Base-by-base conservation (phyloP, 2,113 vertebrate genomes). In the Phylloscopus trochilus region DNA sequence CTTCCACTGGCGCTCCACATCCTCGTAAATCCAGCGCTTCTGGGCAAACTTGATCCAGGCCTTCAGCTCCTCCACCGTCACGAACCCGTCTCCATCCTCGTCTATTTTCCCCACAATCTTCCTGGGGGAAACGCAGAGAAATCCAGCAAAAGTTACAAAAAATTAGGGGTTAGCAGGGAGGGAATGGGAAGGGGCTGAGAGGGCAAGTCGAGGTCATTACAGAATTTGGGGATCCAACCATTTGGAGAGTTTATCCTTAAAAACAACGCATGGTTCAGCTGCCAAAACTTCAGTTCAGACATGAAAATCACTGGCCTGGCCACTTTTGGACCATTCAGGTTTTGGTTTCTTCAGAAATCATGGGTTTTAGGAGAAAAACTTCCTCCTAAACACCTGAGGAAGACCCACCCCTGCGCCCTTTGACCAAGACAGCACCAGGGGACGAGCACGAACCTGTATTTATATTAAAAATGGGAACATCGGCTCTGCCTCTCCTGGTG, bases 1-100 rank as follows among this genome's bases (percentile, higher is more conserved):
- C 94, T 99, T 99, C 99, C 99, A 99, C 98, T 99, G 99, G 20
- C 99, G 98, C 88, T 99, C 99, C 93, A 99, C 99, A 26, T 99
- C 99, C 94, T 99, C 99, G 30, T 98, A 99, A 95, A 99, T 99
- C 99, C 99, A 99, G 91, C 98, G 98, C 92, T 99, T 99, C 92
- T 99, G 99, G 62, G 99, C 98, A 86, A 99, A 98, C 67, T 99
- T 99, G 97, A 99, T 99, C 99, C 99, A 99, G 90, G 80, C 98
- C 97, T 98, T 99, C 95, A 99, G 99, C 95, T 99, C 99, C 53
- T 99, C 99, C 84, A 97, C 98, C 3, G 98, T 99, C 82, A 99
- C 99, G 53, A 98, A 99, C 79, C 99, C 99, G 30, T 99, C 98
- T n/a, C 98, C 98, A 97, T 99, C 98, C 67, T 97, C 99, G 47